phyloP scores from a whole-genome alignment of 30 jellyfish, hydroid and myxozoan genomes.

The Pseudorhiza aurosa region DNA sequence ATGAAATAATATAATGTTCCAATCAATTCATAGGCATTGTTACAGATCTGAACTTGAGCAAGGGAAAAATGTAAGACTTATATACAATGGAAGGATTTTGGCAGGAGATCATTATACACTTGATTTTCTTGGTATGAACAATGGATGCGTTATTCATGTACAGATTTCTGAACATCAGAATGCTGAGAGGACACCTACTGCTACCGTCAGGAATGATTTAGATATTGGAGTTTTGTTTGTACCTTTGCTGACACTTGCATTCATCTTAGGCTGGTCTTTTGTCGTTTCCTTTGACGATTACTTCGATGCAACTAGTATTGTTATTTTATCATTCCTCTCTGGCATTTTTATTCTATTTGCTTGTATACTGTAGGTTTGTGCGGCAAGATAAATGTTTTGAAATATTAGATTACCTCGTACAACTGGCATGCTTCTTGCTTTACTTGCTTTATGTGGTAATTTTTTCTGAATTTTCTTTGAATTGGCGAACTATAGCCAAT shows the following conservation, averaged over 20 bases:
- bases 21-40: constrained; percentile 36
- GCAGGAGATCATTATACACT: constrained; percentile 55
- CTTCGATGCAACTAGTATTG: constrained; percentile 51
- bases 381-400: too few species aligned
- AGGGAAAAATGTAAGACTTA: constrained; percentile 62
- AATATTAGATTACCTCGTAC: too few species aligned
- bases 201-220: constrained; percentile 13
- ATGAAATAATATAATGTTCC: too few species aligned
- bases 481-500: too few species aligned
- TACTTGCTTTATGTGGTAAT: too few species aligned
- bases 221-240: constrained; percentile 58
- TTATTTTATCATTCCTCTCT: constrained; percentile 46
- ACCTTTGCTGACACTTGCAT: constrained; percentile 39
- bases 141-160: constrained; percentile 69
- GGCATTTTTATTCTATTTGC: constrained; percentile 40
- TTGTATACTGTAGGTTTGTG: constrained; percentile 4
- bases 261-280: constrained; percentile 53
- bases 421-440: too few species aligned
- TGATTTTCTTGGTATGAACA: constrained; percentile 39
- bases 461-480: too few species aligned
- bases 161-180: constrained; percentile 62
- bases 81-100: constrained; percentile 73
- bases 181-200: not conserved
- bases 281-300: constrained; percentile 60
- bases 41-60: constrained; percentile 46